Conservation (phyloP, 2,797 vertebrate species). For the Aplochiton taeniatus region DNA sequence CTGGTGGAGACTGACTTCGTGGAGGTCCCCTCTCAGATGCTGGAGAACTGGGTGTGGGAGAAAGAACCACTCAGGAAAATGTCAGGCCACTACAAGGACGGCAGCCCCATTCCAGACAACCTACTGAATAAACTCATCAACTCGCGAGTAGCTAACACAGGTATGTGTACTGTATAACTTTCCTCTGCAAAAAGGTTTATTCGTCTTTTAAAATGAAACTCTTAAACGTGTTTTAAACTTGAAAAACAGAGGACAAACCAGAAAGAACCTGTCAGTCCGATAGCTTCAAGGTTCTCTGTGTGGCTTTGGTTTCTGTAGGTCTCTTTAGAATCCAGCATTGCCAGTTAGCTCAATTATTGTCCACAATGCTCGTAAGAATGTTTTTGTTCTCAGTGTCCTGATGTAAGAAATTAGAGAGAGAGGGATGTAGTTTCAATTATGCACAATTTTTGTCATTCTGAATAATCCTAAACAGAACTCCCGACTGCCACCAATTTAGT, state of each 20-base stretch:
- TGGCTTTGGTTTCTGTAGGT: no score
- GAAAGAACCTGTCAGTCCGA: no score
- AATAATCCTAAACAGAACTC: no score
- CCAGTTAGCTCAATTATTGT: neutral
- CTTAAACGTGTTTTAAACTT: neutral
- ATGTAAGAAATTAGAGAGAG: neutral
- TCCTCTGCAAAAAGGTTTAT: no score
- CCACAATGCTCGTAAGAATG: no score
- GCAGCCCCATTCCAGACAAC: conserved; percentile 78
- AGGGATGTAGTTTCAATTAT: neutral
- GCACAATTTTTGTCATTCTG: no score
- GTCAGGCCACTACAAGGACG: conserved; percentile 89
- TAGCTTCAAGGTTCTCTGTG: no score
- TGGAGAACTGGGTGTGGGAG: conserved; percentile 98
- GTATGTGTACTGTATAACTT: conserved; percentile 60
- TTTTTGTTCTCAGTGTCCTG: no score
- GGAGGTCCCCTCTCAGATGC: conserved; percentile 94
- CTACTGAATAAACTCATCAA: conserved; percentile 88
- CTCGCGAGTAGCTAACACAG: conserved; percentile 91
- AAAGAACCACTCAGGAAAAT: conserved; percentile 86
- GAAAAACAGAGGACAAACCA: neutral
- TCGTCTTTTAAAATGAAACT: no score
- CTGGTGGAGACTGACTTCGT: conserved; percentile 95
- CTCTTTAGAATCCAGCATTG: neutral
- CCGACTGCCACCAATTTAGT: no score